phyloP scores from a whole-genome alignment of 2,113 vertebrate genomes.

The Fulmarus glacialis region DNA sequence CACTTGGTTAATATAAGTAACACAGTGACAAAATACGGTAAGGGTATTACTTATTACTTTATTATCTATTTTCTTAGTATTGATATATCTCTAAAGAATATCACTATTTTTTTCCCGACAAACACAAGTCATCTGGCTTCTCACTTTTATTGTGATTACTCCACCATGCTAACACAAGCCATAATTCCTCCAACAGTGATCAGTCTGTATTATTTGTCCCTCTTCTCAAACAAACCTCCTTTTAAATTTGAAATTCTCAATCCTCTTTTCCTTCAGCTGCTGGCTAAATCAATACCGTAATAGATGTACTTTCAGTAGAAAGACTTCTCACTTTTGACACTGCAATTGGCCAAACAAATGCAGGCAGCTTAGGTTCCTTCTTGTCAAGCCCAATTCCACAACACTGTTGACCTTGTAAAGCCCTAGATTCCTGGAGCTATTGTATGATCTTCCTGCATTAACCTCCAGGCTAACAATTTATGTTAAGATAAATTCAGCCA shows the following conservation, averaged over 20 bases:
- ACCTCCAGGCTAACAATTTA: not conserved
- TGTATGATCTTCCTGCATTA: not conserved
- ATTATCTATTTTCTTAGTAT: not conserved
- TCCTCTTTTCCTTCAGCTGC: not conserved
- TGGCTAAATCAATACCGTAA: conserved; percentile 74
- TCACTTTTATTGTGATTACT: not conserved
- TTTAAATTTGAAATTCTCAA: conserved; percentile 65
- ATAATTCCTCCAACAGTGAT: conserved; percentile 39
- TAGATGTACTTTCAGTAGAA: conserved; percentile 58
- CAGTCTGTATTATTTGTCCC: conserved; percentile 52
- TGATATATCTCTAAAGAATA: not conserved
- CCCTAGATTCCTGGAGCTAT: not conserved
- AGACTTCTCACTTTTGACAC: conserved; percentile 62
- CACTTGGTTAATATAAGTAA: not conserved
- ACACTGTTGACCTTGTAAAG: not conserved
- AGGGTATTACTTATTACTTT: not conserved
- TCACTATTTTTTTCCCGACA: not conserved
- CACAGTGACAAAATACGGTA: not conserved
- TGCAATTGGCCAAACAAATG: conserved; percentile 71
- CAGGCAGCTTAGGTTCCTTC: conserved; percentile 37
- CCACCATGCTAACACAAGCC: not conserved
- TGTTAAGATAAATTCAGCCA: not conserved
- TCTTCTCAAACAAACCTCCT: conserved; percentile 44
- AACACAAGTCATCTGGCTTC: not conserved
- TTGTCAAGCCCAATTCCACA: not conserved